Evolutionary conservation across 1,140 invertebrate species (phyloP), one percentile per base, ranked within the genome.

Genomic region (Dendrolimus punctatus): DNA sequence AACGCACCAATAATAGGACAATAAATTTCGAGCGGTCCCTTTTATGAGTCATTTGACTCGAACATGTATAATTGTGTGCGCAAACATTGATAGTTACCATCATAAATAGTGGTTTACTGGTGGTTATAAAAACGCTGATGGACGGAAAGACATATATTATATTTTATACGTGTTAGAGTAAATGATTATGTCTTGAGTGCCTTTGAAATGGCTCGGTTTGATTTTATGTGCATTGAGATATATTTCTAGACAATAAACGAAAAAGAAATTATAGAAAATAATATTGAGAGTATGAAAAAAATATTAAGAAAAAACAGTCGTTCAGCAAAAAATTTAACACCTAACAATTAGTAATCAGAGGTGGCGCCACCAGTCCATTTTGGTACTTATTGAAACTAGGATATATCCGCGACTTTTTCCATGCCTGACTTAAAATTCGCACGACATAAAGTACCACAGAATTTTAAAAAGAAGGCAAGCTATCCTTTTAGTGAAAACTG

Each of bases 11-110:
- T 62, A 62, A 55, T 55, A 57, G 62, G 49, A 47, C 48, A 52
- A 45, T 58, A 62, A 58, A 54, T 65, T 65, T 56, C 54, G 53
- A 45, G 64, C 62, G 66, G 71, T 47, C 23, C 23, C 53, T 66
- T 73, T 64, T 76, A 68, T 76, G 73, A 76, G 43, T 76, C 73
- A 73, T 66, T 68, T 23, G 23, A 58, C 54, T 49, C 41, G 52
- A 43, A 50, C 42, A 57, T 47, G 7, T 23, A 23, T 40, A 48
- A 41, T 42, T 23, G 60, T 54, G 57, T 61, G 64, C 65, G 69
- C 73, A 76, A 72, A 76, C 73, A 76, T 54, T 45, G 49, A 57
- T 53, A 46, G 48, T 38, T 60, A 41, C 42, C 46, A 47, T 47
- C 57, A 49, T 62, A 58, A 62, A 62, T 53, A 46, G n/a, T 47